Base-by-base conservation (phyloP, 2,888 invertebrate genomes). In the Thumatha senex region DNA sequence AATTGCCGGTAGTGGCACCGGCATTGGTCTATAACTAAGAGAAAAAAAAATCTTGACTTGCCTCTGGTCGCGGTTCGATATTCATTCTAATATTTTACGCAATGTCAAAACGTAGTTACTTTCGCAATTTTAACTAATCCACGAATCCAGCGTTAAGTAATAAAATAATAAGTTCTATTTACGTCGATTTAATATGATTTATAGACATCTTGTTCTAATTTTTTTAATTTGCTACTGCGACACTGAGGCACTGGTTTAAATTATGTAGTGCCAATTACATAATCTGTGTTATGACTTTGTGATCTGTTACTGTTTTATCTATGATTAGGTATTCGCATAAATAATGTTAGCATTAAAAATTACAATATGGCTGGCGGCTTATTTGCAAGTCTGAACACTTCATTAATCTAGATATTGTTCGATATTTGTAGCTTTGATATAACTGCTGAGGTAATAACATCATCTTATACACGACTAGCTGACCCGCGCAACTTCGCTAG, bases 291-390 rank as follows among this genome's bases (percentile, higher is more conserved):
- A 24, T 24, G 24, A 34, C 12, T 34, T 30, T 12, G 44, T 44
- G 7, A 44, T 44, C 13, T 29, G 24, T 44, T 29, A 44, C 34
- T 4, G 15, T 35, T 43, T 47, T 30, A 47, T 40, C 46, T 43
- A 51, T 43, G 9, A 35, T 3, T 34, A 14, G 29, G 2, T 24
- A 24, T 24, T 43, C 34, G 43, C 39, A 43, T 51, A 47, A 47
- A 45, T 30, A 18, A 46, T 15, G 38, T 38, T 31, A 15, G 24
- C 15, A 24, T 48, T 48, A 24, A 11, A 42, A 48, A 13, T 41
- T 41, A 36, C 12, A 42, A 41, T 42, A 38, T 13, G 10, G 62
- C 49, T 18, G 14, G 7, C 14, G 34, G 40, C 34, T 36, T 12
- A 41, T 47, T 47, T 35, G 40, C 42, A 29, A 48, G 31, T 42